Base-by-base conservation (phyloP, 2,113 vertebrate genomes). In the Thoracochromis brauschi region DNA sequence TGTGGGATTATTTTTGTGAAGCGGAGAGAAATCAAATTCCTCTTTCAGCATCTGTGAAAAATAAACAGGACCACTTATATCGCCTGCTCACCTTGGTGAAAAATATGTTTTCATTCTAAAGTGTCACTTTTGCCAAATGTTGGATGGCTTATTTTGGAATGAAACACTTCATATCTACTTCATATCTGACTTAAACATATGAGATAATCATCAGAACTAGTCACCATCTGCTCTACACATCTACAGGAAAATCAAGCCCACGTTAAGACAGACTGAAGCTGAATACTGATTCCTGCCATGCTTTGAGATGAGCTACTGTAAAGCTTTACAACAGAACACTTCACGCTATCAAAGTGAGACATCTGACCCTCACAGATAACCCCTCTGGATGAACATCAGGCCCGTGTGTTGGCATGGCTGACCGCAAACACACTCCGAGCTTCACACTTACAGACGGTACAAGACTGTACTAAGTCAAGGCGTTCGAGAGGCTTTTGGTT, bases 161-260 rank as follows among this genome's bases (percentile, higher is more conserved):
- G 84, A 90, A 92, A 82, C 90, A 4, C 83, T 91, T 90, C 81
- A 87, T 57, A 49, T 90, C 83, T 81, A 80, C 84, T 85, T 88
- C 81, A 88, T 87, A 84, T 93, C 58, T 84, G 88, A 91, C 84
- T 83, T 47, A 65, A 87, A 94, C 85, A 86, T 49, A 38, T 75
- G 84, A 91, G 81, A 81, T 78, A 80, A 91, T 84, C 75, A 89
- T 86, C 71, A 86, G 45, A 51, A 49, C 86, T 81, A 80, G 85
- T 42, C n/a, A 42, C 82, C 85, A 91, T 91, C 88, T 93, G 90
- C 83, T 93, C 90, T 85, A 82, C 63, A 88, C 78, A 71, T 88
- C 71, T 79, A 87, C 87, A 82, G 79, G 81, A 85, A 58, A 63
- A 88, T 38, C 6, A 84, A 84, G 49, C 53, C 54, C 78, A 82